These are phyloP conservation scores for Sycophila sp. DNA, from an alignment of 1,140 invertebrate genomes.

Conservation along the genomic window DNA sequence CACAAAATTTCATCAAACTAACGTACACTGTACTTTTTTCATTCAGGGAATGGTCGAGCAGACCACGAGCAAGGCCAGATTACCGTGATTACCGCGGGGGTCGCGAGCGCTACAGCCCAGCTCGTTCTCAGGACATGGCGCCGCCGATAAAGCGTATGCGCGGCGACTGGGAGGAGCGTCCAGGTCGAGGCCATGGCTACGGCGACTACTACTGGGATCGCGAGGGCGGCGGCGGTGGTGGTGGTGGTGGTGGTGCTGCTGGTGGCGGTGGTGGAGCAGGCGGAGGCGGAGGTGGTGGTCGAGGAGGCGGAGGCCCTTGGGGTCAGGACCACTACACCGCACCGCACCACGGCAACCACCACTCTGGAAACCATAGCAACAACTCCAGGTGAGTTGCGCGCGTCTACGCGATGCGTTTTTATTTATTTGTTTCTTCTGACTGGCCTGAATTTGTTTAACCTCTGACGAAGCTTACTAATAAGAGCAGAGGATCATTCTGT, in stretches of 20 bases:
- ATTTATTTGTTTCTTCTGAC: neutral
- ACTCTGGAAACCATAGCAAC: slow-evolving; percentile 67
- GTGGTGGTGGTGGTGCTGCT: slow-evolving; percentile 51
- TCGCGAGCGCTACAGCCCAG: slow-evolving; percentile 78
- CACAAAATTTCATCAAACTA: no score
- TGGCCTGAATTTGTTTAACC: neutral
- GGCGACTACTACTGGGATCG: slow-evolving; percentile 61
- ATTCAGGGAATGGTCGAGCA: slow-evolving; percentile 67
- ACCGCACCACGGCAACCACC: slow-evolving; percentile 66
- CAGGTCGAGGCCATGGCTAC: slow-evolving; percentile 54
- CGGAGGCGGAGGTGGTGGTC: slow-evolving; percentile 46
- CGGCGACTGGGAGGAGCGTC: slow-evolving; percentile 76
- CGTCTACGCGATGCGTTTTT: slow-evolving; percentile 1
- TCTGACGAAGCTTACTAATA: no score
- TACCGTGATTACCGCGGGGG: slow-evolving; percentile 77
- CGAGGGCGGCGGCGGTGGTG: slow-evolving; percentile 46
- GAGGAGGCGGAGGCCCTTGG: slow-evolving; percentile 55
- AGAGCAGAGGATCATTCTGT: no score
- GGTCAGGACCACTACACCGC: slow-evolving; percentile 61
- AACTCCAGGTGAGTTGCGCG: slow-evolving; percentile 62
- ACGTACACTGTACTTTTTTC: slow-evolving; percentile 3
- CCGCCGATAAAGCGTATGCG: slow-evolving; percentile 85
- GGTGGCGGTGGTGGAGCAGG: slow-evolving; percentile 54
- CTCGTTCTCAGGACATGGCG: slow-evolving; percentile 76
- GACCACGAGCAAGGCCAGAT: slow-evolving; percentile 70